Percentiles rank a stretch among this genome's conserved stretches.
phyloP scores from a whole-genome alignment of 2,113 vertebrate species.

The Zapus hudsonius region DNA sequence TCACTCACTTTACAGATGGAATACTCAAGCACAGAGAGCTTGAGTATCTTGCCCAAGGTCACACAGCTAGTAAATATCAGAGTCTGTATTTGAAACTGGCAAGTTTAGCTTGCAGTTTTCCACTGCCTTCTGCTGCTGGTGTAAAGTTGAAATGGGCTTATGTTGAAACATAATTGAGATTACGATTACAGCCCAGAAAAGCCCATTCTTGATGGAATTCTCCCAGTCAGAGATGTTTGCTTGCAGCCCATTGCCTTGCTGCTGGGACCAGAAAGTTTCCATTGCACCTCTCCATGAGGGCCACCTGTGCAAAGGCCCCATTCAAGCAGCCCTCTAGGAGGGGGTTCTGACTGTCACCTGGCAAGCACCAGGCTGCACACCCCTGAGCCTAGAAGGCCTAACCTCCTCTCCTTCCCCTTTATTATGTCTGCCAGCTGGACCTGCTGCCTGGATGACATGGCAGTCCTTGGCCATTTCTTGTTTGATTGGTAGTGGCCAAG shows the following conservation, averaged over 20 bases:
- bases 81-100: neutral
- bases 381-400: neutral
- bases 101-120: neutral
- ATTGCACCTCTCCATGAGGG: neutral
- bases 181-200: neutral
- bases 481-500: neutral
- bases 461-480: neutral
- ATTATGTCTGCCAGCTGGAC: neutral
- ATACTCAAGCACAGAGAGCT: neutral
- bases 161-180: neutral
- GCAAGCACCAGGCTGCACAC: neutral
- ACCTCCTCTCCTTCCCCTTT: too few species aligned
- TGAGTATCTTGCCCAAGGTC: neutral
- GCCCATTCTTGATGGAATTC: neutral
- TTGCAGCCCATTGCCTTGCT: neutral
- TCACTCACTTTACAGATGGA: neutral
- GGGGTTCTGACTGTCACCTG: neutral
- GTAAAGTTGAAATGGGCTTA: neutral
- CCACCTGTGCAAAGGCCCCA: too few species aligned
- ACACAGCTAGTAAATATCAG: neutral
- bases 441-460: fast-evolving
- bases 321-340: fast-evolving
- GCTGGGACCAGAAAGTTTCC: neutral
- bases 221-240: neutral
- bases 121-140: neutral